These are phyloP conservation scores for Leucopsar rothschildi DNA, from an alignment of 2,113 vertebrate genomes.

Conservation along the genomic window DNA sequence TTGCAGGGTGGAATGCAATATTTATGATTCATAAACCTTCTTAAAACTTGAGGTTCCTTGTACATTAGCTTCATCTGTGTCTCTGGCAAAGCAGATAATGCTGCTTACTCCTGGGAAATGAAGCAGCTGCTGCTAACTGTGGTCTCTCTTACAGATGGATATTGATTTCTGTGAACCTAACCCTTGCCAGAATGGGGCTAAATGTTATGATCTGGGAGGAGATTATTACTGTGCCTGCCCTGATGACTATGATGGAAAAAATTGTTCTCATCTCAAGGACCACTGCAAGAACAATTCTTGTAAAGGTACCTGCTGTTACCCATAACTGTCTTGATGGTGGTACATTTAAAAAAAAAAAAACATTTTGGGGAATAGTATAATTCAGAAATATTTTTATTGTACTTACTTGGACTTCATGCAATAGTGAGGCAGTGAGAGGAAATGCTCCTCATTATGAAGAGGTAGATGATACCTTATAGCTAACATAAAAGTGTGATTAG, in stretches of 20 bases:
- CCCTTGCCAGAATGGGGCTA: slow-evolving; percentile 88
- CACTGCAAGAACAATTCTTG: slow-evolving; percentile 89
- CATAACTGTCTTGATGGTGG: not conserved
- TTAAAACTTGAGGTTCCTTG: not conserved
- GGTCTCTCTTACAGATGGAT: slow-evolving; percentile 72
- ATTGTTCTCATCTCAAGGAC: slow-evolving; percentile 89
- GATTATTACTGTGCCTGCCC: slow-evolving; percentile 92
- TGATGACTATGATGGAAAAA: slow-evolving; percentile 88
- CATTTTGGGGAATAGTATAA: not conserved
- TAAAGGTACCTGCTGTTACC: slow-evolving; percentile 74
- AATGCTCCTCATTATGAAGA: not conserved
- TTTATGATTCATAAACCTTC: not conserved
- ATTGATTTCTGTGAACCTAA: slow-evolving; percentile 84
- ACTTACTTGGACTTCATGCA: not conserved
- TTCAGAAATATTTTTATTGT: not conserved
- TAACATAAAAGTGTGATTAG: not conserved
- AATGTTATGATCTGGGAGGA: slow-evolving; percentile 79
- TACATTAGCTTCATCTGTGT: not conserved
- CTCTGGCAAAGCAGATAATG: not conserved
- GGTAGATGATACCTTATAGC: rapidly evolving
- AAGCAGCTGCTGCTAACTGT: not conserved
- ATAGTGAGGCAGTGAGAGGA: not conserved
- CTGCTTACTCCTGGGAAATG: not conserved
- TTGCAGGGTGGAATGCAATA: not conserved
- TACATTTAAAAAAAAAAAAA: not conserved